phyloP scores from a whole-genome alignment of 2,113 vertebrate genomes.

The Capreolus pygargus region DNA sequence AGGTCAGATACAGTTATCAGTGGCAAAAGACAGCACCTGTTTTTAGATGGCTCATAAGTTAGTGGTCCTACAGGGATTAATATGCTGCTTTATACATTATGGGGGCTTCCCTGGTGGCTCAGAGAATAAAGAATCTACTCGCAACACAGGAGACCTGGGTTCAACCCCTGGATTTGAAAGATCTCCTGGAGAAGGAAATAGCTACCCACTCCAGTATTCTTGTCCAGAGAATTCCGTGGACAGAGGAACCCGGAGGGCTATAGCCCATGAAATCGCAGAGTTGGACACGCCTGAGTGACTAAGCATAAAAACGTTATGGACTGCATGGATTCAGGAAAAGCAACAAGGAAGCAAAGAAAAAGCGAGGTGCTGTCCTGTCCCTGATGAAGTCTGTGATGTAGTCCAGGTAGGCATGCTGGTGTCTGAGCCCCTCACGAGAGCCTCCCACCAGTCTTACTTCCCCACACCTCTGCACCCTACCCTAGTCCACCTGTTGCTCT shows the following conservation, averaged over 20 bases:
- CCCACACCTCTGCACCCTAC: background rate
- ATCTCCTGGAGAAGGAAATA: background rate
- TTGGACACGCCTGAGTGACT: background rate
- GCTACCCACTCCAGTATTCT: background rate
- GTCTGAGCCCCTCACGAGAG: background rate
- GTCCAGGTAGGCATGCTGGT: background rate
- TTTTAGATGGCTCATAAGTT: background rate
- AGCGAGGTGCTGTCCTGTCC: background rate
- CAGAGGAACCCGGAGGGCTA: background rate
- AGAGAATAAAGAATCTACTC: background rate
- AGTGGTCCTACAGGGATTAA: background rate
- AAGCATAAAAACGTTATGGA: background rate
- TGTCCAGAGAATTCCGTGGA: background rate
- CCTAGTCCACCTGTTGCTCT: background rate
- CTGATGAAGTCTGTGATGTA: background rate
- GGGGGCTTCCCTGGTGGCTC: background rate
- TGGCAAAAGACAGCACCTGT: slow-evolving; percentile 18
- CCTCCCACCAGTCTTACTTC: background rate
- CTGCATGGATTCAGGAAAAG: background rate
- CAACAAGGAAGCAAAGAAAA: background rate
- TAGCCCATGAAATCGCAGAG: background rate
- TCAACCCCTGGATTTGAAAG: background rate
- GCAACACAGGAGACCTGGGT: background rate
- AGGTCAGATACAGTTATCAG: slow-evolving; percentile 14
- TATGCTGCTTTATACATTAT: background rate